Base-by-base conservation (phyloP, 2,113 vertebrate species). In the Mesocricetus auratus region DNA sequence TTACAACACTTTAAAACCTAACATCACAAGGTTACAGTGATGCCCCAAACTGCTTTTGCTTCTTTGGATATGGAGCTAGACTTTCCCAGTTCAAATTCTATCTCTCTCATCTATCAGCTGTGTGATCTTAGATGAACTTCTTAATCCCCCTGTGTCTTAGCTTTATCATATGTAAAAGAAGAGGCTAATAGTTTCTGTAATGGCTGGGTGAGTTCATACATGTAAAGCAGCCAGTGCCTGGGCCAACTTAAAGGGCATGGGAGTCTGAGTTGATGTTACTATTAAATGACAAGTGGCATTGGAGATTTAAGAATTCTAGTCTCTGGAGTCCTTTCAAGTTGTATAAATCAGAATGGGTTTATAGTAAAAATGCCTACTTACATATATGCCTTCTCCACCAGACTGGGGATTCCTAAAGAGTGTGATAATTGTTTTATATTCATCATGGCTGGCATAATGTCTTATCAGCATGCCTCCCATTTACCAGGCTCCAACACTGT, bases 111-210 rank as follows among this genome's bases (percentile, higher is more conserved):
- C 75, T 89, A 47, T 71, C 73, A 85, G 22, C 53, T 81, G 3
- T 91, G 71, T 89, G 64, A 86, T 50, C 71, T 91, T 82, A 74
- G 26, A 45, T 56, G 77, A 60, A 39, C 50, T 17, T n/a, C 58
- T 89, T 81, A 82, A 89, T 24, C 24, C 71, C 6, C 26, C 31
- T 56, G 7, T 93, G 86, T 31, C 79, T 93, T 58, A 33, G 33
- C 64, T 90, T 94, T 95, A 90, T 77, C 26, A 77, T 60, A 53
- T 86, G 33, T 90, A 33, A 82, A 81, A 93, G 21, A 78, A 1
- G 36, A 62, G 8, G 50, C 74, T 42, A 50, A 77, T 79, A 74
- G 36, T 73, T 94, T 5, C 39, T 96, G 75, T 10, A n/a, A 16
- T 47, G 7, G 22, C 71, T 39, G 71, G 42, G 53, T 92, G 86